These are phyloP conservation scores for Harpalus rufipes DNA, from an alignment of 2,888 invertebrate genomes.

Conservation along the genomic window DNA sequence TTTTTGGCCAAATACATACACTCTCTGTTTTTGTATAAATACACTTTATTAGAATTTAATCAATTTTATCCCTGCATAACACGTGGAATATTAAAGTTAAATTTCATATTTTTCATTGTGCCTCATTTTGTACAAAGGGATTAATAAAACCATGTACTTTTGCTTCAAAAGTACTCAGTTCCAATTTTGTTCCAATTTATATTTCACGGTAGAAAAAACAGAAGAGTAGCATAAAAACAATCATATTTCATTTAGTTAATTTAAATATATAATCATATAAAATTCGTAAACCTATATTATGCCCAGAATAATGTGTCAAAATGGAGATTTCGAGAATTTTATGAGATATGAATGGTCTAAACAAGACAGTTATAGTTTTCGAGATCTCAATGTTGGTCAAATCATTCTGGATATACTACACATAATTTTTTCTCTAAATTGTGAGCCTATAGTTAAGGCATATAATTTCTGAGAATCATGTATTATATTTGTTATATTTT, in stretches of 20 bases:
- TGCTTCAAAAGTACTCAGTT: neutral
- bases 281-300: neutral
- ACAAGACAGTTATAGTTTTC: too few species aligned
- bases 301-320: too few species aligned
- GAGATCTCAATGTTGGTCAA: too few species aligned
- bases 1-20: neutral
- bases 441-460: too few species aligned
- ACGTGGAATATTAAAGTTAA: neutral
- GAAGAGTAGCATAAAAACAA: neutral
- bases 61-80: neutral
- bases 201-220: neutral
- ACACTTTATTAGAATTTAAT: conserved; percentile 20
- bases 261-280: neutral
- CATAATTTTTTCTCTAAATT: too few species aligned
- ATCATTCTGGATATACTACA: too few species aligned
- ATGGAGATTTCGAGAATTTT: too few species aligned
- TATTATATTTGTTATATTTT: too few species aligned
- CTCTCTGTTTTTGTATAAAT: conserved; percentile 10
- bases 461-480: too few species aligned
- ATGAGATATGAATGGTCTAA: too few species aligned
- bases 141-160: neutral
- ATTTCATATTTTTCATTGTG: conserved; percentile 4
- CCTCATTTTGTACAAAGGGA: neutral
- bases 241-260: neutral
- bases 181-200: neutral